Conservation (phyloP, 2,113 vertebrate genomes). For the Phrynosoma blainvillii region DNA sequence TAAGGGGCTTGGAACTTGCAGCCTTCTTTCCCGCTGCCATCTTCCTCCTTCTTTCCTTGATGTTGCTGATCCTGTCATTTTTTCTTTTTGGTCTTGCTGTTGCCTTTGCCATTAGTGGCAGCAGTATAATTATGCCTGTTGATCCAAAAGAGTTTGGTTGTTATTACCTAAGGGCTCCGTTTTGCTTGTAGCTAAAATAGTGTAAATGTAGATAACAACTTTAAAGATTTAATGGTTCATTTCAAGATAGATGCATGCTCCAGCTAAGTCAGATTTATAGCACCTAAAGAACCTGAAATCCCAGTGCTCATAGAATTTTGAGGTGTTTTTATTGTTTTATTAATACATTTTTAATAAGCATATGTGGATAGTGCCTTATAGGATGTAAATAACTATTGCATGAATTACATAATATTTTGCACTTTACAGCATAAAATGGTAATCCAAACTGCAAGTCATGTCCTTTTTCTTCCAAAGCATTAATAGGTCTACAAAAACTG, state of each 20-base stretch:
- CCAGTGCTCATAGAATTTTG: background rate
- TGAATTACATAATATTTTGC: constrained; percentile 63
- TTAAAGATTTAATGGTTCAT: constrained; percentile 38
- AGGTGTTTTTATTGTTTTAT: background rate
- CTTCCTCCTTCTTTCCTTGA: no score
- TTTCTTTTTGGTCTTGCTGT: no score
- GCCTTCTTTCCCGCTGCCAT: no score
- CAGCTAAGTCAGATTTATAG: constrained; percentile 36
- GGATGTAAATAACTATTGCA: constrained; percentile 61
- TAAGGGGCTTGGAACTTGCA: no score
- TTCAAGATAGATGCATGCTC: constrained; percentile 29
- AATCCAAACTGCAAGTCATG: constrained; percentile 54
- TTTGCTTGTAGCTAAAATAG: constrained; percentile 38
- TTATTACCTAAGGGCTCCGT: background rate
- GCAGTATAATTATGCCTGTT: no score
- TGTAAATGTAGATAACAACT: constrained; percentile 30
- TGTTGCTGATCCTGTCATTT: no score
- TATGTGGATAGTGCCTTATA: constrained; percentile 50
- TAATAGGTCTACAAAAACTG: constrained; percentile 34
- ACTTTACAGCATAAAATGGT: constrained; percentile 38
- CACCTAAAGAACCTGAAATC: constrained; percentile 24
- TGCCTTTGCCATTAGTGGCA: no score
- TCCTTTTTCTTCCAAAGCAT: constrained; percentile 20
- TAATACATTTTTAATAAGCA: constrained; percentile 51
- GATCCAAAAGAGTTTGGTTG: no score